Evolutionary conservation across 23 tunicate genomes (phyloP).

Genomic region (Oikopleura vanhoeffeni): DNA sequence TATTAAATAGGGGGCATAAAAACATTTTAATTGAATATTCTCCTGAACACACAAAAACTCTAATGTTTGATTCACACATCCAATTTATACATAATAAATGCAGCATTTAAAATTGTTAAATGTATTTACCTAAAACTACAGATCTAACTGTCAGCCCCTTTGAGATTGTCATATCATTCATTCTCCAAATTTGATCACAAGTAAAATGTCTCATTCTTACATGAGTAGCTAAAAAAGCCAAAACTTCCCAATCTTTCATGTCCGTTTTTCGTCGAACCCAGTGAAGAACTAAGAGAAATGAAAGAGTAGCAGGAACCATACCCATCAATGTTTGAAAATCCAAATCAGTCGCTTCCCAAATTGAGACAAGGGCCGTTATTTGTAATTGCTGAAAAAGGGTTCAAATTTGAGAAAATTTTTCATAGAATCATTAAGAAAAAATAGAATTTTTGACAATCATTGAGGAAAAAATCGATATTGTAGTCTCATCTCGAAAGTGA

Average conservation of each 20-base stretch:
- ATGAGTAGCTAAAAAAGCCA: conserved; percentile 14
- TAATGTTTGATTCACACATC: too few species aligned
- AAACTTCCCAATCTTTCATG: conserved; percentile 13
- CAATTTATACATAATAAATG: too few species aligned
- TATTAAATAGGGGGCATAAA: too few species aligned
- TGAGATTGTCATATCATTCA: background rate
- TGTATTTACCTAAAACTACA: too few species aligned
- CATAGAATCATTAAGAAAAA: too few species aligned
- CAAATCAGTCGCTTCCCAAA: conserved; percentile 11
- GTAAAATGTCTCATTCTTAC: conserved; percentile 3
- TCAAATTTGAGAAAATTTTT: too few species aligned
- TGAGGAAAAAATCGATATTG: too few species aligned
- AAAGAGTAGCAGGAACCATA: conserved; percentile 6
- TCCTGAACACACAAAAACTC: too few species aligned
- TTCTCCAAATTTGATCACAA: conserved; percentile 13
- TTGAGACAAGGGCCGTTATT: background rate
- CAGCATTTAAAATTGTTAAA: too few species aligned
- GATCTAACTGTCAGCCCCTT: background rate
- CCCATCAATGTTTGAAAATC: conserved; percentile 4
- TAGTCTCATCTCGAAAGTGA: too few species aligned
- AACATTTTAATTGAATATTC: too few species aligned
- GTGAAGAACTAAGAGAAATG: background rate
- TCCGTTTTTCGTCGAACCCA: conserved; percentile 9
- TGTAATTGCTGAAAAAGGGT: background rate
- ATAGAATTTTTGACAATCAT: too few species aligned